Conservation (phyloP, 1,140 invertebrate species). For the Leptinotarsa defecta region DNA sequence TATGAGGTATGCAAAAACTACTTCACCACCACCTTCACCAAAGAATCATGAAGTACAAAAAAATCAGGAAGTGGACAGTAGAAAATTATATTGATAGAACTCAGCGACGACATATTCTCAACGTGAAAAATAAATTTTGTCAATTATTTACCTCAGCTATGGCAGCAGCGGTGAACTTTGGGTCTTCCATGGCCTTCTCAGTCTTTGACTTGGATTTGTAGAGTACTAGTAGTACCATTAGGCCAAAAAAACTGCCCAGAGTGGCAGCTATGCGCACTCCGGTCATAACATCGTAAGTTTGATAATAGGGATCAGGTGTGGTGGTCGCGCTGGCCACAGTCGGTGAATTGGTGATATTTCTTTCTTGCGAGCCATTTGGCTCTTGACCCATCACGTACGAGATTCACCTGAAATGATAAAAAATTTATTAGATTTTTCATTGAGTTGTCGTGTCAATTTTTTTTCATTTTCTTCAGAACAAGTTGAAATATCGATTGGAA, state of each 20-base stretch:
- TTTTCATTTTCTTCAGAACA: no score
- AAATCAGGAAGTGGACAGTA: no score
- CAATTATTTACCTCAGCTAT: constrained; percentile 68
- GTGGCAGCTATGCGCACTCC: constrained; percentile 86
- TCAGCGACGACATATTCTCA: no score
- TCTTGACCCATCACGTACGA: constrained; percentile 47
- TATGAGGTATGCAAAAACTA: no score
- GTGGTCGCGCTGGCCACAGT: constrained; percentile 13
- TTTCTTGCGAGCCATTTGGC: constrained; percentile 46
- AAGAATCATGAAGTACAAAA: no score
- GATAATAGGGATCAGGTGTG: constrained; percentile 66
- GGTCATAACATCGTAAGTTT: constrained; percentile 89
- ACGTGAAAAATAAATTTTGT: no score
- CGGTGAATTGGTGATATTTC: constrained; percentile 37
- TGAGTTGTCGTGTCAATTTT: no score
- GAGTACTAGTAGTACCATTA: constrained; percentile 84
- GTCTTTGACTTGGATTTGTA: constrained; percentile 83
- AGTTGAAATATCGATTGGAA: no score
- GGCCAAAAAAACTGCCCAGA: constrained; percentile 82
- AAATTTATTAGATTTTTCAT: not conserved
- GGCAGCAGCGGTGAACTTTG: constrained; percentile 68
- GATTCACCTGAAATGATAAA: constrained; percentile 37
- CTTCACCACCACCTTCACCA: no score
- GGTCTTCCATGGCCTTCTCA: constrained; percentile 70
- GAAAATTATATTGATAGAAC: no score